Conservation (phyloP, 2,888 invertebrate genomes). For the Acronicta leporina region DNA sequence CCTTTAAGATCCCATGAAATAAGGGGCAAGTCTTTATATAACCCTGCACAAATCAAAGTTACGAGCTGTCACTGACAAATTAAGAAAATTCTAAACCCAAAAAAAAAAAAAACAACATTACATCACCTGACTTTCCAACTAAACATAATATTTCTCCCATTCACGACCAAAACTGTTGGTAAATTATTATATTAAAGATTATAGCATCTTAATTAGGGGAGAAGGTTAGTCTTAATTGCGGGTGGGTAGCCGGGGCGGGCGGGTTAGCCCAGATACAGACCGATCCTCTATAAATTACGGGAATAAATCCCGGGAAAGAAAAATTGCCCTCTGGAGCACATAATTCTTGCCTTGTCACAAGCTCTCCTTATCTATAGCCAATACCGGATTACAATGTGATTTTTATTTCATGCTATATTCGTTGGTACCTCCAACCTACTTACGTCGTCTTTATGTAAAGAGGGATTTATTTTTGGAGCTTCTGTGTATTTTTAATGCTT, state of each 20-base stretch:
- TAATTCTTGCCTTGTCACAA: slow-evolving; percentile 90
- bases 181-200: slow-evolving; percentile 57
- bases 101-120: not conserved
- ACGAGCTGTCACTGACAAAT: too few relatives aligned
- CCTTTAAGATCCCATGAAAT: too few relatives aligned
- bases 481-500: not conserved
- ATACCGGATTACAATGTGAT: slow-evolving; percentile 89
- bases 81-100: not conserved
- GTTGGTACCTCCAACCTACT: slow-evolving; percentile 66
- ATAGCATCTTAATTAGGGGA: slow-evolving; percentile 73
- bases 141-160: slow-evolving; percentile 8
- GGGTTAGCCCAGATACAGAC: slow-evolving; percentile 88
- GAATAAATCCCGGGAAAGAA: slow-evolving; percentile 89
- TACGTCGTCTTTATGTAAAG: slow-evolving; percentile 54
- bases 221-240: slow-evolving; percentile 84
- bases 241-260: slow-evolving; percentile 69
- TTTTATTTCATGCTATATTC: slow-evolving; percentile 87
- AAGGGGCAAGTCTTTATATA: too few relatives aligned
- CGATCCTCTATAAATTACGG: slow-evolving; percentile 89
- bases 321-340: slow-evolving; percentile 89
- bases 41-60: too few relatives aligned
- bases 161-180: slow-evolving; percentile 24
- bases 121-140: not conserved
- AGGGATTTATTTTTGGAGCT: slow-evolving; percentile 34
- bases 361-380: slow-evolving; percentile 88